These are phyloP conservation scores for Macroramphosus scolopax DNA, from an alignment of 2,797 vertebrate genomes.

Conservation along the genomic window DNA sequence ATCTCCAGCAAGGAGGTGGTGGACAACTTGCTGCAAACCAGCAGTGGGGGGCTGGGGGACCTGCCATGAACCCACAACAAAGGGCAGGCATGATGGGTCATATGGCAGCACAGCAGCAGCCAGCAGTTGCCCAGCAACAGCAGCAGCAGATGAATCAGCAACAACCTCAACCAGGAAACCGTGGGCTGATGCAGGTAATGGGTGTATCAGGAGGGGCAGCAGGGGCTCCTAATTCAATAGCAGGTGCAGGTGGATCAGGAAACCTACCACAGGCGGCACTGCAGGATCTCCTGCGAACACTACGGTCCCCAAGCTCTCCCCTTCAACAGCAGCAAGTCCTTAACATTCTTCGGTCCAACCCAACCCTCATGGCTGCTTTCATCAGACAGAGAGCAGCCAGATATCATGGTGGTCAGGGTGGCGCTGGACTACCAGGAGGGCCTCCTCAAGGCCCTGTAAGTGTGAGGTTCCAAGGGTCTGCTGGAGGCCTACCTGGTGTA, in stretches of 20 bases:
- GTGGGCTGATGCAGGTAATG: slow-evolving; percentile 57
- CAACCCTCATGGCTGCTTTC: slow-evolving; percentile 94
- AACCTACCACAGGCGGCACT: slow-evolving; percentile 90
- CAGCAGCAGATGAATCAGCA: slow-evolving; percentile 69
- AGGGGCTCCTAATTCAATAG: slow-evolving; percentile 66
- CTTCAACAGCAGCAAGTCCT: slow-evolving; percentile 98
- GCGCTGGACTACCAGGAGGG: slow-evolving; percentile 52
- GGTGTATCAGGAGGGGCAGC: slow-evolving; percentile 55
- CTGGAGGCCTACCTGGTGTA: slow-evolving; percentile 64
- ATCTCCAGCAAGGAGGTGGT: slow-evolving; percentile 82
- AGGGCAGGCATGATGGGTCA: slow-evolving; percentile 70
- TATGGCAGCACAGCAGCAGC: slow-evolving; percentile 62
- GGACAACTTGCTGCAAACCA: slow-evolving; percentile 81
- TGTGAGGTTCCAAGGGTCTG: slow-evolving; percentile 48
- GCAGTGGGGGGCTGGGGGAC: slow-evolving; percentile 85
- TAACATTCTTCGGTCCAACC: slow-evolving; percentile 92
- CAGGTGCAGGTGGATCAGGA: slow-evolving; percentile 58
- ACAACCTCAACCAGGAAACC: slow-evolving; percentile 75
- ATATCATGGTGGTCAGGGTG: slow-evolving; percentile 76
- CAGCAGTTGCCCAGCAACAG: slow-evolving; percentile 57
- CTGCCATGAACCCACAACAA: slow-evolving; percentile 77
- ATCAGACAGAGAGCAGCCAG: slow-evolving; percentile 95
- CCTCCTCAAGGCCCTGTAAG: slow-evolving; percentile 65
- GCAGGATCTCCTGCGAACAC: slow-evolving; percentile 90
- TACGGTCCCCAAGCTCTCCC: slow-evolving; percentile 93